Percentiles rank a stretch among this genome's conserved stretches.
These are phyloP conservation scores for Macquaria ambigua DNA, from an alignment of 2,113 vertebrate genomes.

Conservation along the genomic window DNA sequence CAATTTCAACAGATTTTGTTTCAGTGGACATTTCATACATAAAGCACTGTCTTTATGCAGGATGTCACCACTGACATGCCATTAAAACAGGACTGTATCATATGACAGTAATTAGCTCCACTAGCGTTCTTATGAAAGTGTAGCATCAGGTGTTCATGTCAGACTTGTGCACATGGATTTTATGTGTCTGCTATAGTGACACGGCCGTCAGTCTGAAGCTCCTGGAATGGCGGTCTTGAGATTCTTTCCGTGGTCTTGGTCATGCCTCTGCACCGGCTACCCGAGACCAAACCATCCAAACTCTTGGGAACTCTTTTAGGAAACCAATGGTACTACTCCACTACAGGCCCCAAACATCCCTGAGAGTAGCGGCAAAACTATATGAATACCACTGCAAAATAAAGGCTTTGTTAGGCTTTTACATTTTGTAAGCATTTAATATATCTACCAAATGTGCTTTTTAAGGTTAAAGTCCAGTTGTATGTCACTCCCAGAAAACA, in stretches of 20 bases:
- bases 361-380: not conserved
- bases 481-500: not conserved
- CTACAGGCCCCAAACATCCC: not conserved
- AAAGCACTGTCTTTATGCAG: not conserved
- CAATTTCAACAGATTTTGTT: not conserved
- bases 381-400: not conserved
- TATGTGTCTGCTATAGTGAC: constrained; percentile 34
- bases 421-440: not conserved
- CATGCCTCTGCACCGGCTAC: constrained; percentile 12
- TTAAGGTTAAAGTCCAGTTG: not conserved
- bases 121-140: not conserved
- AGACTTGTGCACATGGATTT: constrained; percentile 1
- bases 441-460: not conserved
- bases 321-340: not conserved
- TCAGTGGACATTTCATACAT: not conserved
- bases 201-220: constrained; percentile 15
- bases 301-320: not conserved
- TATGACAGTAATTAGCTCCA: not conserved
- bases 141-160: constrained; percentile 36
- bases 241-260: constrained; percentile 66
- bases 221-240: constrained; percentile 25
- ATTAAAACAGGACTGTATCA: constrained; percentile 9
- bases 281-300: constrained; percentile 4
- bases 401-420: not conserved
- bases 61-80: not conserved